A percentile compares a stretch with the other conserved stretches of the same genome.
phyloP scores from a whole-genome alignment of 2,113 vertebrate species.

The Pygoscelis adeliae region DNA sequence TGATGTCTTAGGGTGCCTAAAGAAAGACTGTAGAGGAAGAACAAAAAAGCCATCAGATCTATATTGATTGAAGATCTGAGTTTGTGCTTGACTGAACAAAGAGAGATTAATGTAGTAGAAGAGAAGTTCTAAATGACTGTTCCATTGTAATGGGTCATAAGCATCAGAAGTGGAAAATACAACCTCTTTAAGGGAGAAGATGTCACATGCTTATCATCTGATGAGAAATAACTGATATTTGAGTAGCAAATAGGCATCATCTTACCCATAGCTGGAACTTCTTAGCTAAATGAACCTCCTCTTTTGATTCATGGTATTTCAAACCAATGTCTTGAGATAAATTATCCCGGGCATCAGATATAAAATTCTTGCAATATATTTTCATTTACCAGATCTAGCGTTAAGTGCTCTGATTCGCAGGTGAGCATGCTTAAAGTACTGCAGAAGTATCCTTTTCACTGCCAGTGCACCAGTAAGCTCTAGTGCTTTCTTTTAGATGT shows the following conservation, averaged over 20 bases:
- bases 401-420: neutral
- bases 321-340: neutral
- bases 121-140: neutral
- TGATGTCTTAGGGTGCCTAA: neutral
- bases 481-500: neutral
- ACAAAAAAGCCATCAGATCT: neutral
- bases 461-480: neutral
- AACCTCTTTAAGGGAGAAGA: neutral
- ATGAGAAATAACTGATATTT: neutral
- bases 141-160: neutral
- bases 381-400: neutral
- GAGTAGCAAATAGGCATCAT: neutral
- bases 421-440: neutral
- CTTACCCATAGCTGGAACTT: neutral
- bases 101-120: neutral
- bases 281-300: neutral
- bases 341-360: neutral
- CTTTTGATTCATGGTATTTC: neutral
- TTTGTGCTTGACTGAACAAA: neutral
- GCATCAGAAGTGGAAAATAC: neutral
- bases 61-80: neutral
- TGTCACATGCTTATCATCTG: slow-evolving; percentile 14
- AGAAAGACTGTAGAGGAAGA: neutral
- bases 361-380: neutral
- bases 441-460: neutral